Evolutionary conservation across 2,888 invertebrate genomes (phyloP), one percentile per base, ranked within the genome.

Genomic region (Cheilosia variabilis): DNA sequence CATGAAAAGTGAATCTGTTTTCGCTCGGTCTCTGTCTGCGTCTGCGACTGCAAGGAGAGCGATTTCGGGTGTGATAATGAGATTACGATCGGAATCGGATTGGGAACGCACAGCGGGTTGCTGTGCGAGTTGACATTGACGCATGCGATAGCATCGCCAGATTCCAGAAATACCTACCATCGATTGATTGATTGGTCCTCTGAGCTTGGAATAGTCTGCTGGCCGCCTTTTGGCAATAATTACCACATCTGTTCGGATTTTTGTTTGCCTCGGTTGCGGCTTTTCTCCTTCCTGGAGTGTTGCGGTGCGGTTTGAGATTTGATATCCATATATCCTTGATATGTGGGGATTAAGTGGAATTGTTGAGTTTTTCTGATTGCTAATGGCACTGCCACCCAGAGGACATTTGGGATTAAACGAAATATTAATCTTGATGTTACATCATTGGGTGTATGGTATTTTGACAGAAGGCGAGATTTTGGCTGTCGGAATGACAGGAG

Each of bases 21-120:
- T 77, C 52, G 52, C 43, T 52, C 15, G 2, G 71, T 55, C 2
- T 57, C 37, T 65, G 53, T 47, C 17, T 17, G 17, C 17, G 45
- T 47, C n/a, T n/a, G 41, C 27, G 52, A 63, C 62, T 45, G 43
- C 50, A 27, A 24, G 68, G 66, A 31, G 57, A 68, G 17, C 50
- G 80, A 80, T 84, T 80, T 86, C 76, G 86, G 81, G 71, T 81
- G 86, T 86, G 86, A 86, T 86, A 81, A 86, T 72, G 71, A 86
- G 86, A 86, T 86, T 72, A 86, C 81, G 62, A 86, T 86, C 76
- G 62, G 22, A 55, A 34, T 19, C 22, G 58, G 73, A 73, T 45
- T 73, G 53, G 43, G 63, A 47, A 75, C 52, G 24, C 52, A 31
- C 84, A 76, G 79, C 84, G 71, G 81, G 86, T 58, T 66, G 52